Evolutionary conservation across 1,140 invertebrate species (phyloP).

Genomic region (Delia radicum): DNA sequence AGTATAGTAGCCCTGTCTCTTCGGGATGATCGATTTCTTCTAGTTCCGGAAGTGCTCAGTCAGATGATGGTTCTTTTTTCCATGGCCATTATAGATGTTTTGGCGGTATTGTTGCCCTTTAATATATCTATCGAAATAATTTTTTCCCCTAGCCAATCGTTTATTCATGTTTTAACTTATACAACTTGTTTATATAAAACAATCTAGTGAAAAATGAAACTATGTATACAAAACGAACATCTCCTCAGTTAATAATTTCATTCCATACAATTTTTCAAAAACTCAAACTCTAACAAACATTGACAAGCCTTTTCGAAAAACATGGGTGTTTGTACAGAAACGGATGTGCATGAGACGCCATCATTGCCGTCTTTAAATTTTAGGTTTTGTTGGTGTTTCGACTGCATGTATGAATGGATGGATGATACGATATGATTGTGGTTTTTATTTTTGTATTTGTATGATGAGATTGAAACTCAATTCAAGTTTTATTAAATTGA

Average conservation of each 20-base stretch:
- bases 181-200: background rate
- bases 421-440: background rate
- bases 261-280: too few species aligned
- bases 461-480: background rate
- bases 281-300: background rate
- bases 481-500: background rate
- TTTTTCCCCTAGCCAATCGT: background rate
- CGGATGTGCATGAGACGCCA: constrained; percentile 23
- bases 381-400: background rate
- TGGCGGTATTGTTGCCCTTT: too few species aligned
- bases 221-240: background rate
- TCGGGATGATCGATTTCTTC: too few species aligned
- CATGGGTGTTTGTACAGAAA: constrained; percentile 9
- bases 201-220: background rate
- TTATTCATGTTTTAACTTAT: background rate
- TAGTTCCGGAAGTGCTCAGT: too few species aligned
- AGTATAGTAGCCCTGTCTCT: too few species aligned
- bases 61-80: too few species aligned
- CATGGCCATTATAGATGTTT: too few species aligned
- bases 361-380: background rate
- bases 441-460: background rate
- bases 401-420: background rate
- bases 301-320: constrained; percentile 2
- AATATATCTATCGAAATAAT: too few species aligned
- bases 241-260: too few species aligned